Conservation (phyloP, 2,797 vertebrate genomes). For the Vespertilio murinus region DNA sequence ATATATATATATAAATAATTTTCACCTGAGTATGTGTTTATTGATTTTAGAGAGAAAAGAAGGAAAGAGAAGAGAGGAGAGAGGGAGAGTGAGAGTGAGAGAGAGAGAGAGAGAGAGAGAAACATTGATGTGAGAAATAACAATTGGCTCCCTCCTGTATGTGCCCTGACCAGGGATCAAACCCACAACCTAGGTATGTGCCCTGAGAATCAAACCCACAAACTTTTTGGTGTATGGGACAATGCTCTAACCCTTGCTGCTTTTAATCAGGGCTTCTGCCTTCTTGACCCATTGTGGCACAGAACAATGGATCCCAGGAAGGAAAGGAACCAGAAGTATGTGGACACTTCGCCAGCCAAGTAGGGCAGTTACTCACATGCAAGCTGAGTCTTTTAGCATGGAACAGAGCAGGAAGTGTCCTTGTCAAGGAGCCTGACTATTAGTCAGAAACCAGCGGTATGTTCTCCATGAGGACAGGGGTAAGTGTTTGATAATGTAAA, state of each 20-base stretch:
- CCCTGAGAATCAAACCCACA: background rate
- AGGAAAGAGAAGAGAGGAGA: too few species aligned
- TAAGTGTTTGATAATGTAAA: background rate
- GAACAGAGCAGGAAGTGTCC: background rate
- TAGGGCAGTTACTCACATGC: background rate
- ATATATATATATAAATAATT: background rate
- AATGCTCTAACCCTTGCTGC: background rate
- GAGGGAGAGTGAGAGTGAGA: too few species aligned
- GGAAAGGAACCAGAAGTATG: background rate
- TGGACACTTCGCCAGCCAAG: background rate
- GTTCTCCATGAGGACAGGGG: background rate
- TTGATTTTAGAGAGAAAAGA: background rate
- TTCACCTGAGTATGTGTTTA: background rate
- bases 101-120: background rate
- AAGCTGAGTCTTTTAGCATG: background rate
- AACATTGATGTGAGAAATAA: background rate
- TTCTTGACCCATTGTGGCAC: background rate
- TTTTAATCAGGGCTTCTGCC: conserved; percentile 19
- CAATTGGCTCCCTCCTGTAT: background rate
- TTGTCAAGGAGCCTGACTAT: background rate
- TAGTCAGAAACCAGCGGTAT: background rate
- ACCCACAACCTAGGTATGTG: background rate
- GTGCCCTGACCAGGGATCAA: background rate
- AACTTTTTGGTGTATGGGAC: background rate
- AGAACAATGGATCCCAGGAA: background rate